Evolutionary conservation across 2,797 vertebrate species (phyloP), one percentile per base, ranked within the genome.

Genomic region (Loris lydekkerianus): DNA sequence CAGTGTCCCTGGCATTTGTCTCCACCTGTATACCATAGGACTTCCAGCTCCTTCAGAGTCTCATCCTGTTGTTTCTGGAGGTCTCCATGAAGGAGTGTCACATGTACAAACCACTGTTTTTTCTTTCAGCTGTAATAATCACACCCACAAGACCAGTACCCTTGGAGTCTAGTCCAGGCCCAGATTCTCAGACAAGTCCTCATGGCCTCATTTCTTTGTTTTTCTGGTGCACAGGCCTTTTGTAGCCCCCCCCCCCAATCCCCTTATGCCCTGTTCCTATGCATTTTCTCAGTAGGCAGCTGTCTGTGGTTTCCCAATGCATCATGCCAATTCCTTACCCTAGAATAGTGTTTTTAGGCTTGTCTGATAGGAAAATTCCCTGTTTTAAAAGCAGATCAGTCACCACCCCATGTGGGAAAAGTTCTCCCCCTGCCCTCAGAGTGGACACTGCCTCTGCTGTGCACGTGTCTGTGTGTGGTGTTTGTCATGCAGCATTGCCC

Each of bases 11-110:
- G 58, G 20, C 29, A 21, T 65, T 92, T 77, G 65, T 76, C 58
- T 15, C 67, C 15, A 11, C 15, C 40, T 46, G 15, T 17, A 21
- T 76, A 73, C 10, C 21, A 1, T n/a, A 13, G 78, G 63, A 63
- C 89, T 63, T 69, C 8, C 18, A 40, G 72, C 8, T 75, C 9
- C 29, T 10, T 13, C 29, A 13, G 46, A 17, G 15, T 31, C 40
- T 78, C 46, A 37, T 37, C 34, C 58, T 27, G 25, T 81, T 87
- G 80, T 92, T 96, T 85, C 82, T 61, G 46, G n/a, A 84, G 53
- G 56, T 34, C 7, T 63, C 21, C 34, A 2, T 1, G 6, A 60
- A 83, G 40, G 83, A 56, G 20, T 34, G 49, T 46, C 65, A 2
- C 0, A 0, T 37, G 72, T 0, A 65, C 17, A 21, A 25, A 92